A percentile compares a stretch with the other conserved stretches of the same genome.
Evolutionary conservation across 1,140 invertebrate species (phyloP).

Genomic region (Papilio dardanus): DNA sequence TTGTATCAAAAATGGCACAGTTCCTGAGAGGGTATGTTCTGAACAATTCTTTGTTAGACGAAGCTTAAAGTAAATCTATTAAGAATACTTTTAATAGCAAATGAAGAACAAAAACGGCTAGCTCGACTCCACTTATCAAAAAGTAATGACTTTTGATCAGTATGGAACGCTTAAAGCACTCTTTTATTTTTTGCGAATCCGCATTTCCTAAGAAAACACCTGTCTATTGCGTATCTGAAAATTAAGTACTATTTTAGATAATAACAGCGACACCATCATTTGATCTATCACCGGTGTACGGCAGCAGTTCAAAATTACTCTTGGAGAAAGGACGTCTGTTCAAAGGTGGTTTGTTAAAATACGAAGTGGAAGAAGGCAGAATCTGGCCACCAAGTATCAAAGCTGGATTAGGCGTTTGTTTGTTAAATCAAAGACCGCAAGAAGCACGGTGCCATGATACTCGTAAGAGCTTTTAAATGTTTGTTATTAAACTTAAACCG

Average conservation of each 20-base stretch:
- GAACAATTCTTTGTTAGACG: neutral
- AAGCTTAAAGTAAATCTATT: neutral
- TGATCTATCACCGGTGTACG: slow-evolving; percentile 61
- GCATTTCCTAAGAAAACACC: too few relatives aligned
- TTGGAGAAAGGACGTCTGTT: slow-evolving; percentile 54
- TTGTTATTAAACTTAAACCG: neutral
- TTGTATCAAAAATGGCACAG: slow-evolving; percentile 56
- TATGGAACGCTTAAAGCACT: too few relatives aligned
- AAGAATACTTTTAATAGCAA: neutral
- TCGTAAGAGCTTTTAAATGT: slow-evolving; percentile 52
- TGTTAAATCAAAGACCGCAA: slow-evolving; percentile 55
- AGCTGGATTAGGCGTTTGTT: slow-evolving; percentile 48
- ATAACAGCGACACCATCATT: slow-evolving; percentile 53
- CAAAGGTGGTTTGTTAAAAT: slow-evolving; percentile 63
- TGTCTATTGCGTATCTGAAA: neutral
- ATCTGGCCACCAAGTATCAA: slow-evolving; percentile 64
- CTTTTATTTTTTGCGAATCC: too few relatives aligned
- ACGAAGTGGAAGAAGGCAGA: slow-evolving; percentile 54
- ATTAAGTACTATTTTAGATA: slow-evolving; percentile 43
- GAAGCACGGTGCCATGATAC: slow-evolving; percentile 66
- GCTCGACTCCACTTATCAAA: too few relatives aligned
- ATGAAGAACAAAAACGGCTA: too few relatives aligned
- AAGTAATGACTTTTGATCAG: too few relatives aligned
- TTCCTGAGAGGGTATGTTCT: slow-evolving; percentile 59
- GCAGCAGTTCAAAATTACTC: slow-evolving; percentile 43